phyloP scores from a whole-genome alignment of 2,113 vertebrate genomes.

The Strigops habroptila region DNA sequence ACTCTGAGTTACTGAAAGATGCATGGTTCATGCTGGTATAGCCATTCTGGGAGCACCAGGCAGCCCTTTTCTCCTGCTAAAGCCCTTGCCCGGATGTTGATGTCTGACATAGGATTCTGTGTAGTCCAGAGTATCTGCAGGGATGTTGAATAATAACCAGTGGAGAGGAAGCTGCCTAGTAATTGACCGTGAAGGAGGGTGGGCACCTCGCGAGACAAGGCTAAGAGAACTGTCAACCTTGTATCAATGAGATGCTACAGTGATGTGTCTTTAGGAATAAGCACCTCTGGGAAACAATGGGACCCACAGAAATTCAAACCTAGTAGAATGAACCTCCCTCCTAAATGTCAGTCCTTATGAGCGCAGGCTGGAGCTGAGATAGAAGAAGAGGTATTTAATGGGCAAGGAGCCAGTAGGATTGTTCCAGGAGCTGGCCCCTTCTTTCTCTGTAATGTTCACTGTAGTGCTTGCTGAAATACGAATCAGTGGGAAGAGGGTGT shows the following conservation, averaged over 20 bases:
- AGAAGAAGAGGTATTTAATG: background rate
- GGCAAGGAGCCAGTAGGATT: background rate
- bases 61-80: background rate
- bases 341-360: background rate
- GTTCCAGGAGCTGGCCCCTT: background rate
- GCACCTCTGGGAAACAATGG: background rate
- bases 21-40: background rate
- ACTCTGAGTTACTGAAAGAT: background rate
- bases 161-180: background rate
- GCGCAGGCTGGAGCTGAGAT: background rate
- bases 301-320: background rate
- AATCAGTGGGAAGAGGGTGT: background rate
- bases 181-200: background rate
- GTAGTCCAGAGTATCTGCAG: background rate
- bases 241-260: background rate
- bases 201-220: background rate
- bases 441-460: background rate
- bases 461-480: background rate
- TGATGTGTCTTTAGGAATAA: background rate
- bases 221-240: background rate
- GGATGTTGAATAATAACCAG: background rate
- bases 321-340: background rate
- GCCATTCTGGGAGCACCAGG: background rate
- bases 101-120: background rate
- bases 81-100: background rate